Percentiles rank a stretch among this genome's conserved stretches.
These are phyloP conservation scores for Anguilla anguilla DNA, from an alignment of 2,797 vertebrate genomes.

Conservation along the genomic window DNA sequence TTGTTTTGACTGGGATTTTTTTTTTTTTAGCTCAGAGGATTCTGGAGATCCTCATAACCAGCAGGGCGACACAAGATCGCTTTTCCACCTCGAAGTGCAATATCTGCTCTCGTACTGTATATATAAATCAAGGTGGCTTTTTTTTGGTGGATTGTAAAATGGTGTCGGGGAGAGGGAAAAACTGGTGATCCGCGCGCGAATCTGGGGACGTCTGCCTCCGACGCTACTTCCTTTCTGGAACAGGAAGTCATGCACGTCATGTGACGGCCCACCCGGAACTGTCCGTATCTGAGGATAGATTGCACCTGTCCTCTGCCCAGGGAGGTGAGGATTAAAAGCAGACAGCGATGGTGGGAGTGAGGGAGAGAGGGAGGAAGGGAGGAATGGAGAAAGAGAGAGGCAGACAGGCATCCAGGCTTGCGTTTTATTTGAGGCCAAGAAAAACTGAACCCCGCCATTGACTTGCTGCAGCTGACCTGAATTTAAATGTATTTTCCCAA, in stretches of 20 bases:
- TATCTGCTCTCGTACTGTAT: not conserved
- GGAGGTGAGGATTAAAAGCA: not conserved
- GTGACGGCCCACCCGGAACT: conserved; percentile 10
- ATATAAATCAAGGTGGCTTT: not conserved
- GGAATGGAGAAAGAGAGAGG: not conserved
- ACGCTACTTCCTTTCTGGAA: not conserved
- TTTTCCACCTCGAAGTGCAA: not conserved
- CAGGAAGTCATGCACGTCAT: not conserved
- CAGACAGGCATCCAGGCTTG: not conserved
- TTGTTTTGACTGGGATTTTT: not conserved
- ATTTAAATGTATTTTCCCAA: not conserved
- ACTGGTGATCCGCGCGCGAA: not conserved
- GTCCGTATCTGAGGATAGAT: not conserved
- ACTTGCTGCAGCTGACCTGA: not conserved
- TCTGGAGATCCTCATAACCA: no score
- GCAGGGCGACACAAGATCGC: not conserved
- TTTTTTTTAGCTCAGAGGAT: no score
- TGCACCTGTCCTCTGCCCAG: conserved; percentile 7
- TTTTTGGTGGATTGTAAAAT: not conserved
- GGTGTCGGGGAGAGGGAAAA: not conserved
- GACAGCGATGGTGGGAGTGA: not conserved
- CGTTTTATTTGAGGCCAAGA: not conserved
- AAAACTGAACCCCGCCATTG: not conserved
- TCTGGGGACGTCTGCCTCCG: not conserved
- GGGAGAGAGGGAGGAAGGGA: not conserved